phyloP scores from a whole-genome alignment of 2,797 vertebrate genomes.

The Anas bernieri region DNA sequence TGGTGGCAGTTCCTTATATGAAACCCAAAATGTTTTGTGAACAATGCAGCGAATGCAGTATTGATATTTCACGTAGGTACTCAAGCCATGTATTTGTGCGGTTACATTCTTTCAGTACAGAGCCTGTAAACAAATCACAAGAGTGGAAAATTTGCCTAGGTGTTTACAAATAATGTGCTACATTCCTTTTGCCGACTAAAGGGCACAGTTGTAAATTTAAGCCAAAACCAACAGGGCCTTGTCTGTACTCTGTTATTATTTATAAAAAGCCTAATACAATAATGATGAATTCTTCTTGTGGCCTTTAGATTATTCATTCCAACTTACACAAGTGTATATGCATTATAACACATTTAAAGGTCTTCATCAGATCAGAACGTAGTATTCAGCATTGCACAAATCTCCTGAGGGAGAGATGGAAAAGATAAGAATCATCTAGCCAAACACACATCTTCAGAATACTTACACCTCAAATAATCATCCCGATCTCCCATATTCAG shows the following conservation, averaged over 20 bases:
- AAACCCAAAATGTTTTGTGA: not conserved
- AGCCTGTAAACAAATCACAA: not conserved
- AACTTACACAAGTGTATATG: no score
- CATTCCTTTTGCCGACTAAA: not conserved
- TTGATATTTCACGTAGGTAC: not conserved
- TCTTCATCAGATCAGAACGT: not conserved
- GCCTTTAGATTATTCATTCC: not conserved
- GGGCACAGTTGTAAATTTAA: not conserved
- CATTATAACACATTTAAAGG: not conserved
- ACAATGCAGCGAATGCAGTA: not conserved
- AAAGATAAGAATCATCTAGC: not conserved
- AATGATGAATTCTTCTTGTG: not conserved
- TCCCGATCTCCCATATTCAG: not conserved
- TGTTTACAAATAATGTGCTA: not conserved
- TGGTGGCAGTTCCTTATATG: not conserved
- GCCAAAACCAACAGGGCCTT: not conserved
- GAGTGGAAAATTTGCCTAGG: not conserved
- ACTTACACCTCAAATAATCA: not conserved
- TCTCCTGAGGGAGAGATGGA: not conserved
- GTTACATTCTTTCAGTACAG: not conserved
- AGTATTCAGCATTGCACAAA: not conserved
- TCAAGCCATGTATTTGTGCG: no score
- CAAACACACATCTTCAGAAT: not conserved
- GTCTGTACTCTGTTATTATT: not conserved
- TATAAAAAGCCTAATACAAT: not conserved